phyloP scores from a whole-genome alignment of 1,140 invertebrate species.

The Heliconius eleuchia region DNA sequence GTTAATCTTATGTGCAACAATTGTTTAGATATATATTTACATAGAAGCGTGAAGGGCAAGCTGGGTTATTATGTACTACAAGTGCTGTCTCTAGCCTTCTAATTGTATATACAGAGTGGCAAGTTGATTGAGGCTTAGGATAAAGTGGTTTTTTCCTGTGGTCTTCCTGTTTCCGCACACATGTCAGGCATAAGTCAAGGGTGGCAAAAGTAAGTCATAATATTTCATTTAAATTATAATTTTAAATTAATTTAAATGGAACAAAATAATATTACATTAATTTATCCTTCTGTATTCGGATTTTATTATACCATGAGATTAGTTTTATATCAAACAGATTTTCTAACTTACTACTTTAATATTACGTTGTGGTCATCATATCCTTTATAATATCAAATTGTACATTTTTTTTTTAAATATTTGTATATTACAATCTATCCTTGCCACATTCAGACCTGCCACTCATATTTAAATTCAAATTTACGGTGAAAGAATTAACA shows the following conservation, averaged over 20 bases:
- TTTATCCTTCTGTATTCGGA: too few species aligned
- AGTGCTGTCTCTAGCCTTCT: conserved; percentile 2
- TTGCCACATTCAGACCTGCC: background rate
- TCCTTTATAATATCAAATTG: background rate
- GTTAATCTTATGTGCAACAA: conserved; percentile 61
- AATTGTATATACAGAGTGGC: conserved; percentile 7
- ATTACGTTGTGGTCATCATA: background rate
- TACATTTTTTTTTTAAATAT: background rate
- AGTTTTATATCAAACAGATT: too few species aligned
- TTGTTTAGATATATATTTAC: conserved; percentile 68
- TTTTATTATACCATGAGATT: too few species aligned
- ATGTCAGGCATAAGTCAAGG: too few species aligned
- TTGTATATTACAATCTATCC: background rate
- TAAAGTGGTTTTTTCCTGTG: background rate
- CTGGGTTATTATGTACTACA: conserved; percentile 52
- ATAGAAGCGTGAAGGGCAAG: conserved; percentile 75
- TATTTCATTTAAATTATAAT: too few species aligned
- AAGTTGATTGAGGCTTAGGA: background rate
- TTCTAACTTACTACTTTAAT: background rate
- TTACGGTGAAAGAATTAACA: background rate
- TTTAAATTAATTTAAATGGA: too few species aligned
- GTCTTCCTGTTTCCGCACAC: background rate
- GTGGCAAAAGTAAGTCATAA: too few species aligned
- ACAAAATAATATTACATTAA: too few species aligned
- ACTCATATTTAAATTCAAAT: conserved; percentile 4